Evolutionary conservation across 2,797 vertebrate genomes (phyloP).

Genomic region (Neomorphus geoffroyi): DNA sequence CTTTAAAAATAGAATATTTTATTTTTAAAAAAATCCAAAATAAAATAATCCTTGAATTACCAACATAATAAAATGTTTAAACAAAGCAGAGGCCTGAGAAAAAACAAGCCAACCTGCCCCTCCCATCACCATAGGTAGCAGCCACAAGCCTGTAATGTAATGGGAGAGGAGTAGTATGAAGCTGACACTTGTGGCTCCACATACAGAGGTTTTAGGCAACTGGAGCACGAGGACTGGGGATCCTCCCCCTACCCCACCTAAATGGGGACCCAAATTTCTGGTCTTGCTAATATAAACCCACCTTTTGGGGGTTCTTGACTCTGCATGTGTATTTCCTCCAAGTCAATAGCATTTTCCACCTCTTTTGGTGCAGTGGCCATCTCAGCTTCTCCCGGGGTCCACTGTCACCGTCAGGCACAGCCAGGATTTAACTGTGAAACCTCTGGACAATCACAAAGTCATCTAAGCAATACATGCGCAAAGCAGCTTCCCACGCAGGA

Average conservation of each 20-base stretch:
- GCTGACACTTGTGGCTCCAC: background rate
- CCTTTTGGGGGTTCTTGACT: slow-evolving; percentile 55
- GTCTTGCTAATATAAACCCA: background rate
- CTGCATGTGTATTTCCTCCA: slow-evolving; percentile 55
- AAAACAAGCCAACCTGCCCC: background rate
- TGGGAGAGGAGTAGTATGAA: background rate
- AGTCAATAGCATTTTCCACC: slow-evolving; percentile 28
- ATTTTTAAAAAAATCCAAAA: background rate
- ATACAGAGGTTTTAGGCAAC: background rate
- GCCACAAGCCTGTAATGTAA: background rate
- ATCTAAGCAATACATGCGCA: background rate
- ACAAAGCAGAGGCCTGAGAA: background rate
- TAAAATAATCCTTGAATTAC: background rate
- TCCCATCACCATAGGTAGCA: background rate
- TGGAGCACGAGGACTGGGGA: background rate
- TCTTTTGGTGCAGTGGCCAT: slow-evolving; percentile 52
- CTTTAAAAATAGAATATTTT: background rate
- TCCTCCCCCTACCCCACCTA: background rate
- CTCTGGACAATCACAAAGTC: background rate
- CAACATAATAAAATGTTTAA: background rate
- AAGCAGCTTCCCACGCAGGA: background rate
- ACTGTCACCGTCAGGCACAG: background rate
- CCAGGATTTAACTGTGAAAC: background rate
- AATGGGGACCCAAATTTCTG: background rate
- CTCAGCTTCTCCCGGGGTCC: background rate